Evolutionary conservation across 2,113 vertebrate genomes (phyloP).

Genomic region (Acinonyx jubatus): DNA sequence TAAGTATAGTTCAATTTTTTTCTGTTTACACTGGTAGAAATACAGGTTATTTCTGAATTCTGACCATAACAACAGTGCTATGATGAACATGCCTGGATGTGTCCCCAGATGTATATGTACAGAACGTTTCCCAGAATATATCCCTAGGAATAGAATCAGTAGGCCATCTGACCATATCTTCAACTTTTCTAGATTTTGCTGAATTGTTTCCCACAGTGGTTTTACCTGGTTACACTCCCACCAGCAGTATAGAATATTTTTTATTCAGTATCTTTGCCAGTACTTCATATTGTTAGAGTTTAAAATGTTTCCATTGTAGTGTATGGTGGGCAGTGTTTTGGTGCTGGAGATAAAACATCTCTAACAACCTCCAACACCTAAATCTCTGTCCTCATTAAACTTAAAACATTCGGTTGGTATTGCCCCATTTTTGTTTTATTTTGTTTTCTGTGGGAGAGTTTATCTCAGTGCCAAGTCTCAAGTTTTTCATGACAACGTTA

Average conservation of each 20-base stretch:
- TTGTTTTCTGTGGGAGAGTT: neutral
- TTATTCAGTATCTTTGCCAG: neutral
- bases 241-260: neutral
- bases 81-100: neutral
- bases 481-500: neutral
- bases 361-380: neutral
- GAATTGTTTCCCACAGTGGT: neutral
- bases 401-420: neutral
- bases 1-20: neutral
- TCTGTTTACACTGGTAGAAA: neutral
- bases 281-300: neutral
- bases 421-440: neutral
- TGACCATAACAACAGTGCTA: neutral
- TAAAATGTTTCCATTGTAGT: neutral
- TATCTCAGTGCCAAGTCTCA: neutral
- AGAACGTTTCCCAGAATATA: neutral
- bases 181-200: neutral
- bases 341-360: neutral
- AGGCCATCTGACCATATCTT: neutral
- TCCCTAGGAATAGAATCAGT: neutral
- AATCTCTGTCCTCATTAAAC: neutral
- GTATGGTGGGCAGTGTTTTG: neutral
- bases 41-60: neutral
- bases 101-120: neutral
- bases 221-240: neutral